Conservation (phyloP, 1,140 invertebrate genomes). For the Aphis gossypii region DNA sequence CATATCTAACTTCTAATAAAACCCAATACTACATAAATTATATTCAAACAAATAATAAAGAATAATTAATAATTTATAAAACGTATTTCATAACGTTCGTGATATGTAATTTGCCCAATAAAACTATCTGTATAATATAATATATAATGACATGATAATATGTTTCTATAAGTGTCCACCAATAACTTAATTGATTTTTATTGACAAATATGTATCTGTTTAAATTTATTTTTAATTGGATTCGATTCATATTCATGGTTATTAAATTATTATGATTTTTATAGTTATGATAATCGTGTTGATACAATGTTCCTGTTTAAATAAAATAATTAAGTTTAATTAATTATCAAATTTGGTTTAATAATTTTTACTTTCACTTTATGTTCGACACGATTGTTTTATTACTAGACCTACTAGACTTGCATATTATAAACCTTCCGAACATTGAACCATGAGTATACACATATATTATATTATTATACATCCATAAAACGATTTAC, state of each 20-base stretch:
- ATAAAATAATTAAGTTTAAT: background rate
- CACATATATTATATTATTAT: background rate
- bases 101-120: background rate
- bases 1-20: background rate
- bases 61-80: background rate
- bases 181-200: background rate
- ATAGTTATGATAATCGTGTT: background rate
- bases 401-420: background rate
- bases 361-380: background rate
- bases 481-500: background rate
- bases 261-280: background rate
- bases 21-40: background rate
- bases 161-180: background rate
- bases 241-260: background rate
- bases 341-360: background rate
- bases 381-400: background rate
- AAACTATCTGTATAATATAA: background rate
- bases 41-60: background rate
- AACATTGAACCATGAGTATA: background rate
- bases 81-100: background rate
- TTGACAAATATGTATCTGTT: background rate
- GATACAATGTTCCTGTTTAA: background rate
- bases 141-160: background rate
- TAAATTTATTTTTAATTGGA: background rate
- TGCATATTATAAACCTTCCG: background rate